phyloP scores from a whole-genome alignment of 2,113 vertebrate genomes.

The Bubo blakistoni region DNA sequence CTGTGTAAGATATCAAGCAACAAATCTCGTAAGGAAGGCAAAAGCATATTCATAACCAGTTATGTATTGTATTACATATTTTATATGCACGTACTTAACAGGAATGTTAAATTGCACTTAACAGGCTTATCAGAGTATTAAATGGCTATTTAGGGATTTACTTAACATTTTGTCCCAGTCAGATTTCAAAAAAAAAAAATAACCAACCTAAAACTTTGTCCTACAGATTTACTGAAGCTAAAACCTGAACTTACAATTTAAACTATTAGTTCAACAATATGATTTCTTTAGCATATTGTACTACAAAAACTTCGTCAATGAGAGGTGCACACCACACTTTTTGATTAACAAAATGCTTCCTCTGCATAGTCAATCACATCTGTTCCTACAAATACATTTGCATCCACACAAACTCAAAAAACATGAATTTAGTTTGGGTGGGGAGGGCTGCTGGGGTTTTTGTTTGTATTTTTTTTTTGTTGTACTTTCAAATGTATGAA shows the following conservation, averaged over 20 bases:
- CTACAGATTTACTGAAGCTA: not conserved
- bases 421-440: not conserved
- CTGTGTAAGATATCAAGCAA: not conserved
- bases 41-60: not conserved
- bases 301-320: not conserved
- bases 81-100: not conserved
- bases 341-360: not conserved
- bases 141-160: conserved; percentile 44
- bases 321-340: not conserved
- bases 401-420: not conserved
- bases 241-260: not conserved
- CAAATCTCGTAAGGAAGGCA: not conserved
- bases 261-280: not conserved
- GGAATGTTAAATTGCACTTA: conserved; percentile 27
- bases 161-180: conserved; percentile 11
- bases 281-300: not conserved
- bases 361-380: not conserved
- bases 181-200: not conserved
- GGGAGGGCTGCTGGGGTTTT: not conserved
- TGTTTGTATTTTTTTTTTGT: not conserved
- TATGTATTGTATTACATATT: not conserved
- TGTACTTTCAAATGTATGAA: not conserved
- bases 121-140: conserved; percentile 36
- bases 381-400: not conserved
- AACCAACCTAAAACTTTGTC: not conserved